Percentiles rank a stretch among this genome's conserved stretches.
Evolutionary conservation across 2,888 invertebrate species (phyloP).

Genomic region (Ypsolopha sequella): DNA sequence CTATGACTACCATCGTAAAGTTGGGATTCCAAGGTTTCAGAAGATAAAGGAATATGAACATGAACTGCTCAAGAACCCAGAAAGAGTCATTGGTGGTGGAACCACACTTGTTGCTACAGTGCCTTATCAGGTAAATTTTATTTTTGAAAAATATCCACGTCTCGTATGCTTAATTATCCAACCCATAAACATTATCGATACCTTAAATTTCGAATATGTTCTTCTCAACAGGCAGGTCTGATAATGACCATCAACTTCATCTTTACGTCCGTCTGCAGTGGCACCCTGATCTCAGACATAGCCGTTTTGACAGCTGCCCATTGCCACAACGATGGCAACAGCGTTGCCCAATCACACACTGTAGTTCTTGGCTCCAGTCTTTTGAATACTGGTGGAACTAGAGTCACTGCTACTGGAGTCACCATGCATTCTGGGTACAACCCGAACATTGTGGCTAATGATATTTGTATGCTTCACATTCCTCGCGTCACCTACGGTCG

Average conservation of each 20-base stretch:
- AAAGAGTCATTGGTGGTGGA: slow-evolving; percentile 6
- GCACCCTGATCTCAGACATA: slow-evolving; percentile 2
- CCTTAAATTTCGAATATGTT: not conserved
- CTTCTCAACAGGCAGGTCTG: slow-evolving; percentile 5
- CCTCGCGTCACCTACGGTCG: not conserved
- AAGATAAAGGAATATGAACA: slow-evolving; percentile 3
- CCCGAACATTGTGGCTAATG: slow-evolving; percentile 8
- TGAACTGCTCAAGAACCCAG: not conserved
- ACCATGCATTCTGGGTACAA: slow-evolving; percentile 5
- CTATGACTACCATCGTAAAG: slow-evolving; percentile 4
- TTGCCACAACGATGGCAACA: not conserved
- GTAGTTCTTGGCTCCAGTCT: slow-evolving; percentile 1
- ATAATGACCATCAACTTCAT: slow-evolving; percentile 2
- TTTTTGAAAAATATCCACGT: too few relatives aligned
- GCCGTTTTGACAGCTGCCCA: slow-evolving; percentile 5
- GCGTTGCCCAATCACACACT: not conserved
- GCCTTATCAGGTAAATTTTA: slow-evolving; percentile 6
- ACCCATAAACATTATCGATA: too few relatives aligned
- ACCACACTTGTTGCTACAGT: not conserved
- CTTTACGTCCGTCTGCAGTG: slow-evolving; percentile 7
- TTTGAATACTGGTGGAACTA: slow-evolving; percentile 2
- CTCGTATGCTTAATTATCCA: too few relatives aligned
- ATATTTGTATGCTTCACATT: slow-evolving; percentile 8
- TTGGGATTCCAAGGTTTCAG: slow-evolving; percentile 3
- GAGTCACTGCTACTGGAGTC: slow-evolving; percentile 1